A percentile compares a stretch with the other conserved stretches of the same genome.
Evolutionary conservation across 2,113 vertebrate species (phyloP).

Genomic region (Cyphomyrus plagiostoma): DNA sequence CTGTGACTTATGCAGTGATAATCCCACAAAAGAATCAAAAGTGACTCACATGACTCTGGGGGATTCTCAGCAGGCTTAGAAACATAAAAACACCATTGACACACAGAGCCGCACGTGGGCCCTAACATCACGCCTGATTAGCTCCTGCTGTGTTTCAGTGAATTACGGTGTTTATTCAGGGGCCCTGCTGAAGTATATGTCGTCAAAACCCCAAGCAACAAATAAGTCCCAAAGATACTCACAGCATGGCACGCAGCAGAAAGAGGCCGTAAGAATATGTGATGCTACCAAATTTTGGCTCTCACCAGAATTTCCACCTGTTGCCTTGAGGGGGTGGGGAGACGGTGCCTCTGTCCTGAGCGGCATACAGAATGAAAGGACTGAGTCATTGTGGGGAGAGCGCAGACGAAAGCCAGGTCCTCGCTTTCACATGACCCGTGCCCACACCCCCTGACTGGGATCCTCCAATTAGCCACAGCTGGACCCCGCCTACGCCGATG

Average conservation of each 20-base stretch:
- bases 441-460: constrained; percentile 5
- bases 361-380: not conserved
- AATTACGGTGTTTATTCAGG: not conserved
- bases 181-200: not conserved
- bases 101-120: not conserved
- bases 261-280: not conserved
- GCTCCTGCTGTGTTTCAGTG: not conserved
- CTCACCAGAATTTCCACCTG: not conserved
- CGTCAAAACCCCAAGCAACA: not conserved
- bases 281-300: not conserved
- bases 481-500: not conserved
- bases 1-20: not conserved
- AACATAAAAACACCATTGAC: not conserved
- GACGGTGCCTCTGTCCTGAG: not conserved
- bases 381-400: not conserved
- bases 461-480: constrained; percentile 17
- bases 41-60: not conserved
- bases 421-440: constrained; percentile 19
- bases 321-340: not conserved
- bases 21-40: not conserved
- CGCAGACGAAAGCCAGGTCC: not conserved
- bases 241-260: not conserved
- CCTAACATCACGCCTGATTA: not conserved
- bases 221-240: not conserved
- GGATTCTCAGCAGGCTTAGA: not conserved